These are phyloP conservation scores for Micrastur ruficollis DNA, from an alignment of 2,797 vertebrate genomes.

Conservation along the genomic window DNA sequence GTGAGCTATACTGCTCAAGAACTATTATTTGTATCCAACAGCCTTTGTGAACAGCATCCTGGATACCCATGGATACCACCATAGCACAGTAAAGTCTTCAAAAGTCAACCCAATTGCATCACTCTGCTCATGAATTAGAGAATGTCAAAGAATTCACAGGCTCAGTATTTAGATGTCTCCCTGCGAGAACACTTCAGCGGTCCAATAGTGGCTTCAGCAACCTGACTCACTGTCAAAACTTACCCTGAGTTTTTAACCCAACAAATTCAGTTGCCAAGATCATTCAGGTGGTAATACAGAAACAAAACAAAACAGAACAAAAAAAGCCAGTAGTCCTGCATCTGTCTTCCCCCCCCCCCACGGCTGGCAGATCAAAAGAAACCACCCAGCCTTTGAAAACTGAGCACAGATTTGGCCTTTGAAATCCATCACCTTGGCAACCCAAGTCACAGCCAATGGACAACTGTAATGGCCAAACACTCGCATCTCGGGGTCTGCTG, in stretches of 20 bases:
- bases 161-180: neutral
- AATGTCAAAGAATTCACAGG: neutral
- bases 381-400: constrained; percentile 15
- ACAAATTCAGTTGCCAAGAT: neutral
- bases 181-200: fast-evolving
- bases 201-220: neutral
- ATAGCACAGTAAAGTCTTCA: neutral
- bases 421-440: constrained; percentile 36
- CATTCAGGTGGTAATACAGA: neutral
- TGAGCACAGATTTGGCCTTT: neutral
- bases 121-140: neutral
- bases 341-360: neutral
- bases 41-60: neutral
- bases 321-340: neutral
- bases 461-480: fast-evolving
- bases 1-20: neutral
- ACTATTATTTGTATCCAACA: neutral
- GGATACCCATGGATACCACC: neutral
- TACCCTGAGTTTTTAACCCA: neutral
- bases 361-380: constrained; percentile 11
- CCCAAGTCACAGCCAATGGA: neutral
- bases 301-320: neutral
- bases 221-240: neutral
- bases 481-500: fast-evolving
- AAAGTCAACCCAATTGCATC: neutral